Evolutionary conservation across 2,888 invertebrate species (phyloP), one percentile per base, ranked within the genome.

Genomic region (Callinectes sapidus): DNA sequence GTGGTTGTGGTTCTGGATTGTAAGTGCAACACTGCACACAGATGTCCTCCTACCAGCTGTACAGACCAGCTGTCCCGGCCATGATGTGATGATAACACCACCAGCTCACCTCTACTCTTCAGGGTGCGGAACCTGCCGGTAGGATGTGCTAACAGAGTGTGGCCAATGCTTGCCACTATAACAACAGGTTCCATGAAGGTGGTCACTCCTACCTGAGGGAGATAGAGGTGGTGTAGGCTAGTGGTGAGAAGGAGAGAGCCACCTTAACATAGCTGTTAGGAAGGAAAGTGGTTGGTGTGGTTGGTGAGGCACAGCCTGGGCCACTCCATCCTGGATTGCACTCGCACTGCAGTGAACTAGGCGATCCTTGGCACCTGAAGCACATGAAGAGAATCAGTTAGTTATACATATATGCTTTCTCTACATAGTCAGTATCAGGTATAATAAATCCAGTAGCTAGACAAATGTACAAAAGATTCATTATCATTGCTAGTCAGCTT

Each of bases 161-260:
- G 81, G 35, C 14, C 13, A 32, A 32, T 13, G 35, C 81, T 35
- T 14, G 32, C 35, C 35, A n/a, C 32, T 35, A 35, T 14, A 23
- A 35, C 2, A 32, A 14, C 16, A 35, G 16, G 81, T 8, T 32
- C 32, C 3, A 6, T 35, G 35, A 35, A 32, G 35, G 16, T 87
- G 48, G n/a, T 48, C n/a, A 18, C 14, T 28, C 81, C 23, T 89
- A 93, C 94, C 93, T 93, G 81, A 94, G 89, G n/a, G 48, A 32
- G 42, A 94, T 66, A 55, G 93, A 86, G 23, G 94, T 94, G 48
- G 93, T 88, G 85, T 90, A 91, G 23, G 92, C 91, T 16, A 92
- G 88, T 2, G 94, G 94, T 1, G 94, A 90, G 91, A 94, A 94
- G 77, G 94, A 94, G 42, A 94, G 90, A 14, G 94, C 94, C 89